A percentile compares a stretch with the other conserved stretches of the same genome.
Evolutionary conservation across 2,113 vertebrate genomes (phyloP).

Genomic region (Chaetodon trifascialis): DNA sequence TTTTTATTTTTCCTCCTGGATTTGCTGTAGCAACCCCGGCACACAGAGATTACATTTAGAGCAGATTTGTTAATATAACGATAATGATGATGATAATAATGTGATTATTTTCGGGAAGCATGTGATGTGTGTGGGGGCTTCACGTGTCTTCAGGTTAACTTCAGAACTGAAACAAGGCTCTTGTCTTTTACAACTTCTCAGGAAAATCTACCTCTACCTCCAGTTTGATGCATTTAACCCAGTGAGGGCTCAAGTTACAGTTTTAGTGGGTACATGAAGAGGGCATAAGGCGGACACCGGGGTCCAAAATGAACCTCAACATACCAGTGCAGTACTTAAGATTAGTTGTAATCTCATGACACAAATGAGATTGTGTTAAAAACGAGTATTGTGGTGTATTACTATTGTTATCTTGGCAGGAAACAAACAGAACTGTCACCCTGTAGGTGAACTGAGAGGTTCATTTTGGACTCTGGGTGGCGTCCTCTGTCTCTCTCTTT

Average conservation of each 20-base stretch:
- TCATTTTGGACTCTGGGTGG: conserved; percentile 43
- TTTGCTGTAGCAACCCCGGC: conserved; percentile 65
- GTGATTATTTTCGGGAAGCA: conserved; percentile 70
- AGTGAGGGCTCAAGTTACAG: conserved; percentile 75
- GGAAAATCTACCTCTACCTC: conserved; percentile 88
- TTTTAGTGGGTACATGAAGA: conserved; percentile 56
- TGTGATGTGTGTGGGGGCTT: conserved; percentile 48
- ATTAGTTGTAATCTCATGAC: not conserved
- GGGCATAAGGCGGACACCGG: conserved; percentile 5
- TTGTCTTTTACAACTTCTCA: conserved; percentile 81
- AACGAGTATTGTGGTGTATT: conserved; percentile 24
- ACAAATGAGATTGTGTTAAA: not conserved
- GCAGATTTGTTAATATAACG: conserved; percentile 63
- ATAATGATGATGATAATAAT: conserved; percentile 56
- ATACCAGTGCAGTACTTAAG: conserved; percentile 4
- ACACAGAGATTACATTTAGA: conserved; percentile 76
- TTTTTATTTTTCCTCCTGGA: conserved; percentile 32
- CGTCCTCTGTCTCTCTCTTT: conserved; percentile 12
- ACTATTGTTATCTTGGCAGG: not conserved
- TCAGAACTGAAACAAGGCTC: conserved; percentile 70
- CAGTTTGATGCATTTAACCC: conserved; percentile 79
- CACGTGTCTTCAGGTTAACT: conserved; percentile 56
- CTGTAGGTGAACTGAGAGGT: conserved; percentile 25
- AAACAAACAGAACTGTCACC: conserved; percentile 10
- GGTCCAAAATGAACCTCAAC: conserved; percentile 37